Conservation (phyloP, 2,888 invertebrate genomes). For the Clanis bilineata region DNA sequence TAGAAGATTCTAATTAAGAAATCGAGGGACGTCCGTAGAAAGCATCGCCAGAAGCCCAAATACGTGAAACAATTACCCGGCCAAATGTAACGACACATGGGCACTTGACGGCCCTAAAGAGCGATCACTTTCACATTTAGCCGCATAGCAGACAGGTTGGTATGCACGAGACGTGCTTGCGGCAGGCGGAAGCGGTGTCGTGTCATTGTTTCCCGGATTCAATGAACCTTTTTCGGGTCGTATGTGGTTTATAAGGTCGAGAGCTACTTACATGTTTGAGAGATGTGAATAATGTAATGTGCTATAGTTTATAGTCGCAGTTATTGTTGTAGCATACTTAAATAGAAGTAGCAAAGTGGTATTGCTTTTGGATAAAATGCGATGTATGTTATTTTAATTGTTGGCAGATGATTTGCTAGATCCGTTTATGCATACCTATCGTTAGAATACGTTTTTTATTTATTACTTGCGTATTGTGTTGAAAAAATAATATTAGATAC, state of each 20-base stretch:
- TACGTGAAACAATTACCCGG: constrained; percentile 19
- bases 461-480: too few relatives aligned
- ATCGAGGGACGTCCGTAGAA: constrained; percentile 9
- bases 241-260: constrained; percentile 31
- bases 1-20: constrained; percentile 12
- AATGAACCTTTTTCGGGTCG: constrained; percentile 69
- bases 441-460: too few relatives aligned
- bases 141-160: constrained; percentile 42
- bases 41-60: constrained; percentile 14
- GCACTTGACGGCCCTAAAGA: constrained; percentile 1
- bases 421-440: too few relatives aligned
- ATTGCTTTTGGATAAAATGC: too few relatives aligned
- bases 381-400: too few relatives aligned
- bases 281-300: neutral
- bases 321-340: too few relatives aligned
- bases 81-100: constrained; percentile 3
- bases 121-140: constrained; percentile 35
- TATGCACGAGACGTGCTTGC: constrained; percentile 61
- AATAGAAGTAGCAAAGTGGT: too few relatives aligned
- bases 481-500: too few relatives aligned
- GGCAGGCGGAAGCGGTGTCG: constrained; percentile 59
- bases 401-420: too few relatives aligned
- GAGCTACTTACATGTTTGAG: constrained; percentile 18
- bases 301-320: neutral
- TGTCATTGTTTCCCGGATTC: constrained; percentile 66